Percentiles rank a stretch among this genome's conserved stretches.
Conservation (phyloP, 2,113 vertebrate species). For the Poecilia latipinna region DNA sequence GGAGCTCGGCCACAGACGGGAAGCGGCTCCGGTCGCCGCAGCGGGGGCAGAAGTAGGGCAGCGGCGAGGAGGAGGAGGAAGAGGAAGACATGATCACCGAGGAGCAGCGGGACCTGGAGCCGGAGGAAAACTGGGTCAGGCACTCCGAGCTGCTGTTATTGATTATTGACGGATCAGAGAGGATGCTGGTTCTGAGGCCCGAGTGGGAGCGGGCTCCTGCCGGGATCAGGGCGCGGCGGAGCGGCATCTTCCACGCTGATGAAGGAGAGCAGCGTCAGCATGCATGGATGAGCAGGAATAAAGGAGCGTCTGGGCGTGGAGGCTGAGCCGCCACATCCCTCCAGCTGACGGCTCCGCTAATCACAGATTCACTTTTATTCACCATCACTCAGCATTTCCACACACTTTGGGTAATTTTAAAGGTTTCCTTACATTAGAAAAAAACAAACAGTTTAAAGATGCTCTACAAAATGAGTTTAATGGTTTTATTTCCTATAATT, state of each 20-base stretch:
- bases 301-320: constrained; percentile 40
- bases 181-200: neutral
- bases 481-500: neutral
- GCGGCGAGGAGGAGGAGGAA: constrained; percentile 19
- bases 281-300: constrained; percentile 56
- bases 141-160: constrained; percentile 27
- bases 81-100: constrained; percentile 52
- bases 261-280: constrained; percentile 18
- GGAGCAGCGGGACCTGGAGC: constrained; percentile 41
- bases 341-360: no score
- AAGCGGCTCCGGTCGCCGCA: constrained; percentile 57
- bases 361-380: neutral
- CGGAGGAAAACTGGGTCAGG: constrained; percentile 46
- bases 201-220: neutral
- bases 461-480: no score
- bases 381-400: no score
- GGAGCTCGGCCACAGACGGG: constrained; percentile 55
- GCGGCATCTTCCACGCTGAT: constrained; percentile 20
- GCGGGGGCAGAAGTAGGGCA: constrained; percentile 69
- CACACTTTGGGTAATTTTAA: neutral
- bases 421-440: neutral
- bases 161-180: neutral
- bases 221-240: constrained; percentile 22
- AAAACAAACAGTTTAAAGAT: no score
- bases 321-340: neutral